Conservation (phyloP, 2,797 vertebrate species). For the Chelon labrosus region DNA sequence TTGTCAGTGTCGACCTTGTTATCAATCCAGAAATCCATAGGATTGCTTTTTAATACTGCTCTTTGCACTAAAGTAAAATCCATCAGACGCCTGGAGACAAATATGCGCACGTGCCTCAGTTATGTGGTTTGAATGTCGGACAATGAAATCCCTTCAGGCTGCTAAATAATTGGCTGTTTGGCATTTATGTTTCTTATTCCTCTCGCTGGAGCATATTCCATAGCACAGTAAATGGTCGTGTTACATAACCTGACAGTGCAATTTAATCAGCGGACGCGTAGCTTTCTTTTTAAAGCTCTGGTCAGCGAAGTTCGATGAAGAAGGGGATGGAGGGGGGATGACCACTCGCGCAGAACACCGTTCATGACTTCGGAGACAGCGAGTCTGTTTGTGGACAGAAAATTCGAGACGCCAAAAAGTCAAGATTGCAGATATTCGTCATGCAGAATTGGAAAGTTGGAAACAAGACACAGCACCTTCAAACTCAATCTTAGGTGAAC, state of each 20-base stretch:
- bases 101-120: slow-evolving; percentile 33
- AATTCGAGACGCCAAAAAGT: neutral
- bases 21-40: neutral
- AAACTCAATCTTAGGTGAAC: neutral
- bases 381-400: neutral
- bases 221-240: slow-evolving; percentile 51
- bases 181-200: slow-evolving; percentile 69
- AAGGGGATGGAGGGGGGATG: neutral
- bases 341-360: slow-evolving; percentile 2
- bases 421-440: no score
- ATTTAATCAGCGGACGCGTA: slow-evolving; percentile 45
- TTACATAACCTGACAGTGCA: slow-evolving; percentile 63
- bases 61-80: slow-evolving; percentile 27
- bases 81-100: slow-evolving; percentile 40
- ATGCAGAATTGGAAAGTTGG: neutral
- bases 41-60: slow-evolving; percentile 24
- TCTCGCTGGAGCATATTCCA: slow-evolving; percentile 59
- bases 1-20: neutral
- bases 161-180: slow-evolving; percentile 82
- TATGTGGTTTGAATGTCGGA: slow-evolving; percentile 60
- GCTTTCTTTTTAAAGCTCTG: slow-evolving; percentile 21
- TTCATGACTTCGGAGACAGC: neutral
- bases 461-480: neutral
- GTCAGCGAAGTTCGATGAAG: slow-evolving; percentile 18
- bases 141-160: slow-evolving; percentile 66